These are phyloP conservation scores for Yoshiicerus persimilis DNA, from an alignment of 1,140 invertebrate species.

Conservation along the genomic window DNA sequence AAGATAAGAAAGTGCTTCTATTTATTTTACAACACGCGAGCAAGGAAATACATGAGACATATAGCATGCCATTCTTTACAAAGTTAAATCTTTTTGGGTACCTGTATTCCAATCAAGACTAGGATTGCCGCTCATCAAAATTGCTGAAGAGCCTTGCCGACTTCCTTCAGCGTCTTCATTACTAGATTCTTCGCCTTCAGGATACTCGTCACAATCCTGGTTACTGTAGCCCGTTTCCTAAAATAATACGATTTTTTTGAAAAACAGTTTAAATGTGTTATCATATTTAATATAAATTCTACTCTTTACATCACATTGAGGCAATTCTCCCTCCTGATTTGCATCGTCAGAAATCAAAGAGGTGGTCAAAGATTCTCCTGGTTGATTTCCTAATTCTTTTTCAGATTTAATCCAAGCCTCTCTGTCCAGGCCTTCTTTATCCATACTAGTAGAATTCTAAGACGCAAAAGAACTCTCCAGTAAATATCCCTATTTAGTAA, in stretches of 20 bases:
- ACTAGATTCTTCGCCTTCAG: neutral
- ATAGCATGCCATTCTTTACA: neutral
- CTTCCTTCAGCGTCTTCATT: neutral
- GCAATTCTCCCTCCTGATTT: neutral
- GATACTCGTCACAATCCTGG: neutral
- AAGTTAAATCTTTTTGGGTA: neutral
- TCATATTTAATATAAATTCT: neutral
- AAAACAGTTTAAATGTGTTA: neutral
- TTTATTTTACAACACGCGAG: too few relatives aligned
- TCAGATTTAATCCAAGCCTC: neutral
- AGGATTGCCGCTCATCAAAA: neutral
- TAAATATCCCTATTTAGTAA: neutral
- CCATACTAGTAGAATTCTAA: neutral
- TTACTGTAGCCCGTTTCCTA: neutral
- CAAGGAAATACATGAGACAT: too few relatives aligned
- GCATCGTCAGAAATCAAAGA: neutral
- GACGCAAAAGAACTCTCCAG: neutral
- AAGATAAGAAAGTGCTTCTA: too few relatives aligned
- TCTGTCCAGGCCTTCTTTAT: neutral
- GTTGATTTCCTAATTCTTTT: neutral
- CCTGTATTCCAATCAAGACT: neutral
- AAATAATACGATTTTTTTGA: neutral
- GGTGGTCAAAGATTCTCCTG: neutral
- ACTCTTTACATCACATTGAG: neutral
- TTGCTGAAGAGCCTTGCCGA: neutral